phyloP scores from a whole-genome alignment of 2,888 invertebrate species.

The Nomada ferruginata region DNA sequence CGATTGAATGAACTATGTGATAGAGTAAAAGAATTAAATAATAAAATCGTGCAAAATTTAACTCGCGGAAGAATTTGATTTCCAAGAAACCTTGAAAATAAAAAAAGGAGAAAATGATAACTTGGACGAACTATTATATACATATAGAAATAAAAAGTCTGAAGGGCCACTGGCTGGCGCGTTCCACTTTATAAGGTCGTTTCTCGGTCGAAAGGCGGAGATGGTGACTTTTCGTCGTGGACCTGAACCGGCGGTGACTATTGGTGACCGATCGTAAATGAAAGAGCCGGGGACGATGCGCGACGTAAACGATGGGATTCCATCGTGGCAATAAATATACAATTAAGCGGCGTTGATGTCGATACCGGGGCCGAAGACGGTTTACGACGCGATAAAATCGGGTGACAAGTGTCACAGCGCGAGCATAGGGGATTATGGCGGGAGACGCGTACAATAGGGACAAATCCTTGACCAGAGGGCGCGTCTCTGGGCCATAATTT shows the following conservation, averaged over 20 bases:
- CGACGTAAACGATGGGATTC: constrained; percentile 64
- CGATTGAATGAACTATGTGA: too few species aligned
- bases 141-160: too few species aligned
- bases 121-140: too few species aligned
- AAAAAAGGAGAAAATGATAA: too few species aligned
- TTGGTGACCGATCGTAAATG: constrained; percentile 52
- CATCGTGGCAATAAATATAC: constrained; percentile 76
- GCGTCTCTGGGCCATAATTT: constrained; percentile 72
- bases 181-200: not conserved
- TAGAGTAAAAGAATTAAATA: too few species aligned
- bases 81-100: too few species aligned
- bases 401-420: constrained; percentile 80
- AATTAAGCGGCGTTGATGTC: constrained; percentile 79
- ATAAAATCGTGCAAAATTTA: too few species aligned
- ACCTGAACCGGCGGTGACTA: not conserved
- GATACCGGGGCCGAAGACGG: constrained; percentile 69
- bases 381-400: constrained; percentile 82
- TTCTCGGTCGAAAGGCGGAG: not conserved
- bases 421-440: constrained; percentile 46
- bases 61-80: too few species aligned
- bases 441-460: constrained; percentile 69
- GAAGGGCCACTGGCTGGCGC: not conserved
- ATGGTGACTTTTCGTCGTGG: not conserved
- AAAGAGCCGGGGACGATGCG: constrained; percentile 33
- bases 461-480: constrained; percentile 66